A percentile compares a stretch with the other conserved stretches of the same genome.
Conservation (phyloP, 2,888 invertebrate genomes). For the Tetranychus piercei region DNA sequence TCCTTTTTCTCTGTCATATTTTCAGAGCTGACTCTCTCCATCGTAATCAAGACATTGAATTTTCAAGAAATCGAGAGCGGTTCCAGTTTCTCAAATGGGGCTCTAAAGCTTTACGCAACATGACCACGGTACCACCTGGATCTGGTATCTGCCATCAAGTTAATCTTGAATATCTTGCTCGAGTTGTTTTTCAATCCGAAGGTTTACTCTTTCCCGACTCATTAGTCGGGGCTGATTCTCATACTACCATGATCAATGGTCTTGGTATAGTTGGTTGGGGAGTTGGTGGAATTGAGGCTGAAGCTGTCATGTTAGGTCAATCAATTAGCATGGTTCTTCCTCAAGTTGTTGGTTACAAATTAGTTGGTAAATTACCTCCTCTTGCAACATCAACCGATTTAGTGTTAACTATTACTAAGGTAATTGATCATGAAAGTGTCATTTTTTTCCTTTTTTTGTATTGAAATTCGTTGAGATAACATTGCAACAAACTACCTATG, state of each 20-base stretch:
- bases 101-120: constrained; percentile 78
- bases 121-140: constrained; percentile 92
- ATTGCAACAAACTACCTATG: no score
- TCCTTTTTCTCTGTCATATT: neutral
- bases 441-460: neutral
- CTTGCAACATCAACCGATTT: constrained; percentile 87
- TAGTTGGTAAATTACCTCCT: constrained; percentile 58
- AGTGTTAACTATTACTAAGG: constrained; percentile 83
- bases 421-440: neutral
- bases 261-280: constrained; percentile 90
- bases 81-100: constrained; percentile 98
- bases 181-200: constrained; percentile 56
- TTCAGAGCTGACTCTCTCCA: constrained; percentile 60
- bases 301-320: constrained; percentile 95
- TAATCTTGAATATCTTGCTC: constrained; percentile 77
- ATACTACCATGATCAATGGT: constrained; percentile 97
- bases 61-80: constrained; percentile 80
- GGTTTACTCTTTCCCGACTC: constrained; percentile 62
- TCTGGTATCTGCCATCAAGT: constrained; percentile 98
- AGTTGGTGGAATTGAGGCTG: constrained; percentile 73
- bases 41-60: constrained; percentile 84
- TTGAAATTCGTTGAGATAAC: neutral
- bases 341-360: constrained; percentile 79
- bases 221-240: constrained; percentile 91
- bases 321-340: constrained; percentile 91